Percentiles rank a stretch among this genome's conserved stretches.
phyloP scores from a whole-genome alignment of 2,797 vertebrate genomes.

The Phataginus tetradactyla region DNA sequence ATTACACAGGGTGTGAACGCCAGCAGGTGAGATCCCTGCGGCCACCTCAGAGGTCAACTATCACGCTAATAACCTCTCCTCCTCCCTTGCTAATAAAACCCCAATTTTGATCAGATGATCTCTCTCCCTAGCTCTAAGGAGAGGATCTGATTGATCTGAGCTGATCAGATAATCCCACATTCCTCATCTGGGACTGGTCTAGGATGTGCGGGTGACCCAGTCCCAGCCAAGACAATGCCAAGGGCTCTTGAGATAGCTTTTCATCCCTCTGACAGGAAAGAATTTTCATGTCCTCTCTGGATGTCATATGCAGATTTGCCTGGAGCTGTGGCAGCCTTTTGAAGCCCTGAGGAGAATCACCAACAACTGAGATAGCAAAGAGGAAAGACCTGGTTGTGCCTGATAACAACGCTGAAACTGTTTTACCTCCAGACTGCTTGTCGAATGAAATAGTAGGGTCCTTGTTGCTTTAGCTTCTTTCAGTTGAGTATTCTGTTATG shows the following conservation, averaged over 20 bases:
- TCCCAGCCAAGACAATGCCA: background rate
- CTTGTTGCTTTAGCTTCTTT: background rate
- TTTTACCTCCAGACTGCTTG: background rate
- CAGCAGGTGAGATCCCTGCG: background rate
- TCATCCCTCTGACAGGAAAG: background rate
- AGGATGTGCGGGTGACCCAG: background rate
- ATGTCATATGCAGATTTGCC: background rate
- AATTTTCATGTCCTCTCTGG: background rate
- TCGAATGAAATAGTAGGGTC: background rate
- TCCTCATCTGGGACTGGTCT: background rate
- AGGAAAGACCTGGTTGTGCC: background rate
- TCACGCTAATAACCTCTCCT: background rate
- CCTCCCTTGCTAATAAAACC: background rate
- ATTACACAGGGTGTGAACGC: fast-evolving
- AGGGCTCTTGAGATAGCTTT: background rate
- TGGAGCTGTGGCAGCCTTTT: background rate
- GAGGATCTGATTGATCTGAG: background rate
- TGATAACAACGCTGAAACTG: background rate
- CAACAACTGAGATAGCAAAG: background rate
- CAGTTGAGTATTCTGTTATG: background rate
- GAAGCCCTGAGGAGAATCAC: background rate
- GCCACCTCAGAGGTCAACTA: background rate
- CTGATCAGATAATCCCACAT: background rate
- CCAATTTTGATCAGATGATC: background rate
- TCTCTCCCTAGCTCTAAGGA: background rate